A percentile compares a stretch with the other conserved stretches of the same genome.
These are phyloP conservation scores for Phortica okadai DNA, from an alignment of 2,888 invertebrate species.

Conservation along the genomic window DNA sequence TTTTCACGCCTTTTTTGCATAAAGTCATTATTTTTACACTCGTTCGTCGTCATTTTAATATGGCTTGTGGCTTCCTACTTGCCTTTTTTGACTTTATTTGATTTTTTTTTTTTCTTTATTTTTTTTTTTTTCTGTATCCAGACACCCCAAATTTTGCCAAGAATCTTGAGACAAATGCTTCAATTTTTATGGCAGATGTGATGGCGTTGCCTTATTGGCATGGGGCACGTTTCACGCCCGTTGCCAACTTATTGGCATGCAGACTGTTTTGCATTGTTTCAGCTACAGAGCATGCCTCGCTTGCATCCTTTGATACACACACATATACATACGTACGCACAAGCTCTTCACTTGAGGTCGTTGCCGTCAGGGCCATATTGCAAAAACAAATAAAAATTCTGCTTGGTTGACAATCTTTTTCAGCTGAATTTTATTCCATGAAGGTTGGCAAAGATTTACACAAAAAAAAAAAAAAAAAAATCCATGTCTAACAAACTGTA, in stretches of 20 bases:
- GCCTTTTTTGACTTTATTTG: neutral
- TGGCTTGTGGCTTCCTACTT: neutral
- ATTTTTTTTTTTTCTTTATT: neutral
- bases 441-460: neutral
- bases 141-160: neutral
- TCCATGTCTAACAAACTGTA: neutral
- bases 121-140: neutral
- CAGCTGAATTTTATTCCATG: neutral
- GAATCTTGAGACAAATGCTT: neutral
- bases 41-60: neutral
- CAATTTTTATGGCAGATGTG: neutral
- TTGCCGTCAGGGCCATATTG: neutral
- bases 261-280: neutral
- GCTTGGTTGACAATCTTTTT: neutral
- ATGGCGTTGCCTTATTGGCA: neutral
- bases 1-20: neutral
- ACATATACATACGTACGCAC: neutral
- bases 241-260: neutral
- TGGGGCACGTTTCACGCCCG: neutral
- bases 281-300: neutral
- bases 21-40: constrained; percentile 13
- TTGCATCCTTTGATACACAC: neutral
- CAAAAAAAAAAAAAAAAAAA: neutral
- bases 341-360: neutral
- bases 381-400: neutral